Evolutionary conservation across 2,888 invertebrate species (phyloP), one percentile per base, ranked within the genome.

Genomic region (Lysandra bellargus): DNA sequence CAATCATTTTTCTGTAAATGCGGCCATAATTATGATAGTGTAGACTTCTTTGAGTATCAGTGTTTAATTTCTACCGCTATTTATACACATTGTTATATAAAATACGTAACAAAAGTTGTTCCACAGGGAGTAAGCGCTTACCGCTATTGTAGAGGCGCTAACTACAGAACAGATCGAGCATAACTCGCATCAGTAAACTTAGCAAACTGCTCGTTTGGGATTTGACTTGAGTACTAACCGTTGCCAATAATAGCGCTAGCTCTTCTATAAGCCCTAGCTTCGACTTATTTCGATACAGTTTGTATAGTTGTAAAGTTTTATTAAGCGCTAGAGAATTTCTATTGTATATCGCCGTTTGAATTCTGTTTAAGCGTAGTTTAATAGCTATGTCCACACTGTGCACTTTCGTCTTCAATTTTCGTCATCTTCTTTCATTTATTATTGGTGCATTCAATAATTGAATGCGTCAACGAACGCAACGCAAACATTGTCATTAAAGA

Each of bases 221-320:
- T 53, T 76, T 14, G 53, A 76, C 76, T 76, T 30, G 30, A 53
- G 53, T 5, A 76, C 76, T 76, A 76, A 76, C 76, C 76, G 76
- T 57, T 76, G 76, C 76, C 76, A 76, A 76, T 74, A 74, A 74
- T 76, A 76, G 76, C 76, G 14, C 76, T 30, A 75, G 49, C 75
- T 23, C 33, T 17, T 37, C 33, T 57, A 14, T 33, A 57, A 30
- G 53, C 53, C 76, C 23, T 76, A 30, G 76, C 17, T 74, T 33
- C 57, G 33, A 76, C 49, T 33, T 53, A 76, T 57, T 57, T 33
- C 76, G 53, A 76, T 57, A 76, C 53, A 23, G 30, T 30, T 53
- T 49, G 49, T 74, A 44, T 40, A 44, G n/a, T 73, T 40, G 40
- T 75, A 75, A 75, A 76, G 53, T 57, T 76, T 76, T 76, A 76